Evolutionary conservation across 2,888 invertebrate genomes (phyloP).

Genomic region (Drosophila prostipennis): DNA sequence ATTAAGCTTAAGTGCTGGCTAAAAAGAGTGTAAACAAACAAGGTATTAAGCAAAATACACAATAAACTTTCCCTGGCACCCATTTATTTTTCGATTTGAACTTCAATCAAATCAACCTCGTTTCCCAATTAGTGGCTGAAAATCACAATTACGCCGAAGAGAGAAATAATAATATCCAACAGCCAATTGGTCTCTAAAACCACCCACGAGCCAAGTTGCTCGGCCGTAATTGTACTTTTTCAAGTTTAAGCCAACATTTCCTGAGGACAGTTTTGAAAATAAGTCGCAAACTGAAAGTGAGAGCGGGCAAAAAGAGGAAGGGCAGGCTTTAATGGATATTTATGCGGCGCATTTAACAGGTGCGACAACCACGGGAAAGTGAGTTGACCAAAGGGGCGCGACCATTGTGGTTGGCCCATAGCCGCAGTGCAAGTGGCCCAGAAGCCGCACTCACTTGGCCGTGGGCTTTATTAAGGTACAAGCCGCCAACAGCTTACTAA

Average conservation of each 20-base stretch:
- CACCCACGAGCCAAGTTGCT: neutral
- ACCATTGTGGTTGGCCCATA: slow-evolving; percentile 22
- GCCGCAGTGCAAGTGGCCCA: slow-evolving; percentile 23
- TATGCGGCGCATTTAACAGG: slow-evolving; percentile 62
- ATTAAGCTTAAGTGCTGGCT: neutral
- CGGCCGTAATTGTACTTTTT: slow-evolving; percentile 10
- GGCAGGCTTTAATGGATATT: slow-evolving; percentile 56
- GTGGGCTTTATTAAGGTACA: slow-evolving; percentile 46
- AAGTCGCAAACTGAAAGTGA: slow-evolving; percentile 8
- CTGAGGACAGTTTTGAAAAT: slow-evolving; percentile 38
- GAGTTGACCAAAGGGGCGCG: slow-evolving; percentile 21
- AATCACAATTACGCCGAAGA: slow-evolving; percentile 4
- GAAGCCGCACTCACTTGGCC: slow-evolving; percentile 38
- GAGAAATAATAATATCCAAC: neutral
- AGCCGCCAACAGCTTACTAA: slow-evolving; percentile 10
- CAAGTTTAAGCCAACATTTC: slow-evolving; percentile 46
- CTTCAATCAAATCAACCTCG: neutral
- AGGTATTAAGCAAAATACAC: neutral
- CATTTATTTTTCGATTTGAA: neutral
- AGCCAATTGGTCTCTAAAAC: slow-evolving; percentile 2
- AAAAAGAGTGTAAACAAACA: neutral
- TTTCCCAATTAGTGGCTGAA: slow-evolving; percentile 7
- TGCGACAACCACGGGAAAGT: slow-evolving; percentile 37
- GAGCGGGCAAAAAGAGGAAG: neutral
- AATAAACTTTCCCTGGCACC: slow-evolving; percentile 4